These are phyloP conservation scores for Triplophysa yarkandensis DNA, from an alignment of 2,797 vertebrate genomes.

Conservation along the genomic window DNA sequence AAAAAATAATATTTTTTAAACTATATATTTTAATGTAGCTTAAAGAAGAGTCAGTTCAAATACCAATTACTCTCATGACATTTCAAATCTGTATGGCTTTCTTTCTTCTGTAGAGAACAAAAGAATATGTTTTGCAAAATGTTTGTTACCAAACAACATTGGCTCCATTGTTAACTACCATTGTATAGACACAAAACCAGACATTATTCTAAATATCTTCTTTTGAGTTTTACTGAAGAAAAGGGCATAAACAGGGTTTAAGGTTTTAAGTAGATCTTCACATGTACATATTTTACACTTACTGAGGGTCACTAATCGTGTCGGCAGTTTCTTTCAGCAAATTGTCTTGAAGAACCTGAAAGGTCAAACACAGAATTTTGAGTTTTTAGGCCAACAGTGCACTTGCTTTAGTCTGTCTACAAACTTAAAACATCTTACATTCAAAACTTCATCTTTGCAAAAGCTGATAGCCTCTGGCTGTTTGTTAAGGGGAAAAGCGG, in stretches of 20 bases:
- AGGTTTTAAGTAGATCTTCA: neutral
- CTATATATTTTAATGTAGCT: too few species aligned
- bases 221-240: too few species aligned
- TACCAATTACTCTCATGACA: too few species aligned
- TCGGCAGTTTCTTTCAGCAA: slow-evolving; percentile 93
- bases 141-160: too few species aligned
- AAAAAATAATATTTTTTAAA: slow-evolving; percentile 22
- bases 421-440: slow-evolving; percentile 75
- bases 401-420: neutral
- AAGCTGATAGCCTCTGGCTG: slow-evolving; percentile 93
- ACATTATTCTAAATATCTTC: too few species aligned
- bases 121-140: too few species aligned
- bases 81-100: too few species aligned
- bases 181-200: too few species aligned
- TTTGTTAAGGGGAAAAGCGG: slow-evolving; percentile 89
- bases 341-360: slow-evolving; percentile 90
- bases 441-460: slow-evolving; percentile 94
- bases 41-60: too few species aligned
- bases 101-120: too few species aligned
- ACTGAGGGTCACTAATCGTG: slow-evolving; percentile 94
- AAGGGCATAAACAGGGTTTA: too few species aligned
- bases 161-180: too few species aligned
- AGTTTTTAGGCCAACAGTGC: neutral
- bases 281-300: slow-evolving; percentile 61
- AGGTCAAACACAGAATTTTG: neutral